These are phyloP conservation scores for Leptinotarsa haldemani DNA, from an alignment of 2,888 invertebrate genomes.

Conservation along the genomic window DNA sequence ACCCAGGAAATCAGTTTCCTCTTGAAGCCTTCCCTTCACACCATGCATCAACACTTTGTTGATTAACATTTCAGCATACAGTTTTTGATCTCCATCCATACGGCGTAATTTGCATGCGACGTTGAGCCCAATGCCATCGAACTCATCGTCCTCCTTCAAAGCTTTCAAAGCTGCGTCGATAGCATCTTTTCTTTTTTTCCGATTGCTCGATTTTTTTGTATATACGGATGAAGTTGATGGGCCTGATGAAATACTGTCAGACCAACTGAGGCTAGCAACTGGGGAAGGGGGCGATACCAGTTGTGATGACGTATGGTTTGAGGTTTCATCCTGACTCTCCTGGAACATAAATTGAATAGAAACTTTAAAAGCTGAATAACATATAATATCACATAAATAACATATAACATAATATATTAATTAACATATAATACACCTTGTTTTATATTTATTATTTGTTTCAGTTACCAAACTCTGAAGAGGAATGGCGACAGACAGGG, in stretches of 20 bases:
- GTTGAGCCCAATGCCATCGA: conserved; percentile 31
- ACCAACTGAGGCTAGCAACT: conserved; percentile 12
- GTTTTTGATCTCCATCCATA: conserved; percentile 28
- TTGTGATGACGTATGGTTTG: conserved; percentile 15
- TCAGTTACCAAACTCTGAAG: conserved; percentile 12
- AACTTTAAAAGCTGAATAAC: not conserved
- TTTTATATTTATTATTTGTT: conserved; percentile 1
- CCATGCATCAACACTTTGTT: conserved; percentile 32
- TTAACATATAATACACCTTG: conserved; percentile 14
- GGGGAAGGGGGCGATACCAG: conserved; percentile 12
- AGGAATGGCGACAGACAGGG: conserved; percentile 40
- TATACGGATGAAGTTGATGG: conserved; percentile 14
- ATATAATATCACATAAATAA: not conserved
- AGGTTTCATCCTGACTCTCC: conserved; percentile 8
- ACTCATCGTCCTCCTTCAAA: conserved; percentile 25
- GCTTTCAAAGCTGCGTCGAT: conserved; percentile 18
- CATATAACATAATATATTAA: conserved; percentile 1
- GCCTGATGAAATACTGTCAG: conserved; percentile 15
- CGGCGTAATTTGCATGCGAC: conserved; percentile 33
- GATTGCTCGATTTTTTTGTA: conserved; percentile 21
- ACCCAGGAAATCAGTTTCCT: conserved; percentile 19
- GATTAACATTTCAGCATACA: conserved; percentile 34
- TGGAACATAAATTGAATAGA: not conserved
- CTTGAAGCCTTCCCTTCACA: conserved; percentile 14
- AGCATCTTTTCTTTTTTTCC: conserved; percentile 16